These are phyloP conservation scores for Artemisiospiza belli DNA, from an alignment of 2,113 vertebrate genomes.

Conservation along the genomic window DNA sequence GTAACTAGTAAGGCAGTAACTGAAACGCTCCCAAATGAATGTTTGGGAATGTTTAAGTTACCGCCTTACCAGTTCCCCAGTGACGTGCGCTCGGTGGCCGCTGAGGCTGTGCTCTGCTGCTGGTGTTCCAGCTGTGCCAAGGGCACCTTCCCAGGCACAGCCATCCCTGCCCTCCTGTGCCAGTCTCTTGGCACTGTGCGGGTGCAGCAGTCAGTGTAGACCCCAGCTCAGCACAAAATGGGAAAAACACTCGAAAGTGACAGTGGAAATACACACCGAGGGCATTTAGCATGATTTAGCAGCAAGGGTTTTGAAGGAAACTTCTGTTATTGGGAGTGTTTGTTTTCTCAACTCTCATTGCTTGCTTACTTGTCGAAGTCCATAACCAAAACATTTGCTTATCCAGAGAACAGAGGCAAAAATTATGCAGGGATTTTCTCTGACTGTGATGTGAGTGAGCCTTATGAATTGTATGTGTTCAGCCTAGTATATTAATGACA, in stretches of 20 bases:
- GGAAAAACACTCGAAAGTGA: not conserved
- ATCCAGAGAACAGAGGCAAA: not conserved
- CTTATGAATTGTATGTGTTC: not conserved
- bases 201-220: not conserved
- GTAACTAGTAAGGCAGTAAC: not conserved
- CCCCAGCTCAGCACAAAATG: not conserved
- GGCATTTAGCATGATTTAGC: rapidly evolving
- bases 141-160: too few relatives aligned
- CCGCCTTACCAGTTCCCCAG: too few relatives aligned
- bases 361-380: not conserved
- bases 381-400: not conserved
- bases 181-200: not conserved
- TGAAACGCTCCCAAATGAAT: not conserved
- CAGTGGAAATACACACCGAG: not conserved
- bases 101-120: rapidly evolving
- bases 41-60: too few relatives aligned
- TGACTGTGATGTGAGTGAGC: not conserved
- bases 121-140: rapidly evolving
- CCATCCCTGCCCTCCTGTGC: not conserved
- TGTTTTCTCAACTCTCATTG: not conserved
- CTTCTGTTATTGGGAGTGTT: not conserved
- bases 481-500: not conserved
- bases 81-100: rapidly evolving
- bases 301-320: not conserved
- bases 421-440: not conserved